A percentile compares a stretch with the other conserved stretches of the same genome.
phyloP scores from a whole-genome alignment of 2,113 vertebrate genomes.

The Psilopsiagon aymara region DNA sequence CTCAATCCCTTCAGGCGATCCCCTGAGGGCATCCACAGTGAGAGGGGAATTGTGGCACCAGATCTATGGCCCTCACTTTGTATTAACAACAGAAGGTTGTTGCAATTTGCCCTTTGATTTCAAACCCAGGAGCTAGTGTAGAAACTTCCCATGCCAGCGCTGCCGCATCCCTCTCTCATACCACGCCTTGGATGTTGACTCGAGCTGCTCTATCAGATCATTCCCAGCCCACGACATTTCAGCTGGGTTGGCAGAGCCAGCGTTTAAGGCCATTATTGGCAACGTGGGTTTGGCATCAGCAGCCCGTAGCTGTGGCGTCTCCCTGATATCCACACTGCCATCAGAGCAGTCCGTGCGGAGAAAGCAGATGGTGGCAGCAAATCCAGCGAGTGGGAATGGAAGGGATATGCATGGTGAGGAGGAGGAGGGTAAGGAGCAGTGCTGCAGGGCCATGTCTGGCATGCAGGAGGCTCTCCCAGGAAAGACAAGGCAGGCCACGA shows the following conservation, averaged over 20 bases:
- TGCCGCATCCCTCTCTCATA: not conserved
- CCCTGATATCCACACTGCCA: not conserved
- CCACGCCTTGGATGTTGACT: not conserved
- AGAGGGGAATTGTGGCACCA: not conserved
- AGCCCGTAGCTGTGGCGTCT: not conserved
- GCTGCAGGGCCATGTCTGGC: not conserved
- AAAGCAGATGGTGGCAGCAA: not conserved
- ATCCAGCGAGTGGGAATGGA: not conserved
- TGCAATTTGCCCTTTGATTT: not conserved
- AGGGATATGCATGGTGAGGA: not conserved
- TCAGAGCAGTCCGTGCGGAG: rapidly evolving
- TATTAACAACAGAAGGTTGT: not conserved
- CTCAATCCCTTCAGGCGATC: not conserved
- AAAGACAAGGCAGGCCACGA: not conserved
- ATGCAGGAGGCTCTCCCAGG: not conserved
- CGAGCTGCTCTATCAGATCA: not conserved
- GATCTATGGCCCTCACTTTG: not conserved
- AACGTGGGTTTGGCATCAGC: not conserved
- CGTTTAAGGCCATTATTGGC: not conserved
- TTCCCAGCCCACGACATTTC: not conserved
- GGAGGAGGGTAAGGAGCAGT: not conserved
- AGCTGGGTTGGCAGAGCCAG: not conserved
- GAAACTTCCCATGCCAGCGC: not conserved
- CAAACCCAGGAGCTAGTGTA: not conserved
- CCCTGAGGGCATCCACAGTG: not conserved